Conservation (phyloP, 2,888 invertebrate species). For the Rhingia rostrata region DNA sequence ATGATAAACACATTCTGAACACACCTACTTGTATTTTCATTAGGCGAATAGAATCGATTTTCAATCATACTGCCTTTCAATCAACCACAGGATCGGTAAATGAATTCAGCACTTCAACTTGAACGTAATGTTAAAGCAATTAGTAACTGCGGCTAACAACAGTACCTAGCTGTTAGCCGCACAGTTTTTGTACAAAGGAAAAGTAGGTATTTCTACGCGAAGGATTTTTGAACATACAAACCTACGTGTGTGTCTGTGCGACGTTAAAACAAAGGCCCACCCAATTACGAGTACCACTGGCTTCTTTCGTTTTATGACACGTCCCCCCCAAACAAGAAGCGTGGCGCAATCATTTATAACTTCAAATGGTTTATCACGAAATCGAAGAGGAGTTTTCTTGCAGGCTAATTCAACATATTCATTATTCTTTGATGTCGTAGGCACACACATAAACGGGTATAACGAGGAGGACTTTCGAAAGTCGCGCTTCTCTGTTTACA, state of each 20-base stretch:
- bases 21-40: too few relatives aligned
- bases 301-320: slow-evolving; percentile 44
- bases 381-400: slow-evolving; percentile 61
- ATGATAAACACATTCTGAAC: neutral
- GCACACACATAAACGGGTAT: slow-evolving; percentile 33
- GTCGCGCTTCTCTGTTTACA: slow-evolving; percentile 31
- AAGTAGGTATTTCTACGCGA: slow-evolving; percentile 20
- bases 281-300: slow-evolving; percentile 32
- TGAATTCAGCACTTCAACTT: slow-evolving; percentile 33
- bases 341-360: slow-evolving; percentile 46
- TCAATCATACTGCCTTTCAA: neutral
- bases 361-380: slow-evolving; percentile 58
- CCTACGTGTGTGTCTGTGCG: slow-evolving; percentile 37
- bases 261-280: slow-evolving; percentile 54
- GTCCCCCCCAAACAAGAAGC: slow-evolving; percentile 1
- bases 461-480: slow-evolving; percentile 47
- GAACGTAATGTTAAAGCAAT: slow-evolving; percentile 49
- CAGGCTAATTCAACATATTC: slow-evolving; percentile 47
- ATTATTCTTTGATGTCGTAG: slow-evolving; percentile 56
- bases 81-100: slow-evolving; percentile 2
- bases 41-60: neutral
- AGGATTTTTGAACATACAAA: slow-evolving; percentile 43
- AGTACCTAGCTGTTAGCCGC: neutral
- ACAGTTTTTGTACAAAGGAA: slow-evolving; percentile 29
- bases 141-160: slow-evolving; percentile 38